Percentiles rank a stretch among this genome's conserved stretches.
phyloP scores from a whole-genome alignment of 2,113 vertebrate genomes.

The Notothenia rossii region DNA sequence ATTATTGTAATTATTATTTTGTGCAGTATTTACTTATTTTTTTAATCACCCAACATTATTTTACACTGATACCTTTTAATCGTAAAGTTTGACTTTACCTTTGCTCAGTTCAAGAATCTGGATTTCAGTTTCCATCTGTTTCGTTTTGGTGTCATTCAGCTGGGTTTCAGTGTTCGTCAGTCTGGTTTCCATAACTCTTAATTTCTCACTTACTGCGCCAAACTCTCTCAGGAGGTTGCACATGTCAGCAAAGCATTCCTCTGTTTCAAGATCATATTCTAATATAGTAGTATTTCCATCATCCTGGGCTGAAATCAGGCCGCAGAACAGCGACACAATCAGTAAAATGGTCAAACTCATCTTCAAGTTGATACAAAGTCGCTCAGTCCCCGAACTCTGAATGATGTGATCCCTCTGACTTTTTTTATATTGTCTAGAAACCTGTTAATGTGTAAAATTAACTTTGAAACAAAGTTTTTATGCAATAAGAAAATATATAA shows the following conservation, averaged over 20 bases:
- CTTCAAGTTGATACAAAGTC: not conserved
- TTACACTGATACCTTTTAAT: too few species aligned
- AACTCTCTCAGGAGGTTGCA: not conserved
- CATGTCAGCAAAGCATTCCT: not conserved
- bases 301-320: not conserved
- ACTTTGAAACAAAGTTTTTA: too few species aligned
- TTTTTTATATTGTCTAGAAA: too few species aligned
- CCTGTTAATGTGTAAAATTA: too few species aligned
- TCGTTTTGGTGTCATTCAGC: not conserved
- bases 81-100: not conserved
- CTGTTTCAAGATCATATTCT: rapidly evolving
- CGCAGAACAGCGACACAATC: not conserved
- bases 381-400: too few species aligned
- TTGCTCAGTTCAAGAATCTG: not conserved
- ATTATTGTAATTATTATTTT: too few species aligned
- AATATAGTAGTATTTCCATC: rapidly evolving
- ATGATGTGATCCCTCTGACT: too few species aligned
- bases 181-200: not conserved
- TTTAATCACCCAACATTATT: too few species aligned
- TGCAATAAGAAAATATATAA: too few species aligned
- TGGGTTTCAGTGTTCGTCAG: not conserved
- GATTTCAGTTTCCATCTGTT: rapidly evolving
- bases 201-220: not conserved
- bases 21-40: too few species aligned
- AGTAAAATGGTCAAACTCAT: not conserved